These are phyloP conservation scores for Empidonax alnorum DNA, from an alignment of 2,113 vertebrate species.

Conservation along the genomic window DNA sequence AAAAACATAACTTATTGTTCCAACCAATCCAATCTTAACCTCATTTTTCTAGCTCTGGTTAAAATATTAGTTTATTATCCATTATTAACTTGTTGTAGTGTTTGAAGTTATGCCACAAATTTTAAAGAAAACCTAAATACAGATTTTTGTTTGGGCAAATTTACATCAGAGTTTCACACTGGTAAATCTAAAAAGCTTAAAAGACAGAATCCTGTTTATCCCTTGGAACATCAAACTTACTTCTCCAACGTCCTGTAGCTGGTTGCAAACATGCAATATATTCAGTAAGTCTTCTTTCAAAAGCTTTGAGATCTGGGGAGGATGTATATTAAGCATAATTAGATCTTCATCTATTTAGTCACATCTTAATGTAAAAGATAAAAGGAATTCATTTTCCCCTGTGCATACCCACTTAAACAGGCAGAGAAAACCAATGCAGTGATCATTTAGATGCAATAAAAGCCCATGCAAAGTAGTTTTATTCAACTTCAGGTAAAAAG, in stretches of 20 bases:
- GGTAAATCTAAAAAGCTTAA: neutral
- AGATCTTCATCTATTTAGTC: neutral
- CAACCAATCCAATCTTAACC: neutral
- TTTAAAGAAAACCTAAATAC: neutral
- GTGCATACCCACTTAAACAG: neutral
- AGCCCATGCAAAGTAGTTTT: neutral
- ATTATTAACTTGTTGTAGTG: neutral
- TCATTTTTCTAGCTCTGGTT: neutral
- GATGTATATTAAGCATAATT: slow-evolving; percentile 22
- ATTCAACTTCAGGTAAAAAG: neutral
- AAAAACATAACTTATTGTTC: neutral
- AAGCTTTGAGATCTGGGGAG: slow-evolving; percentile 92
- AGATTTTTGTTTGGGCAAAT: neutral
- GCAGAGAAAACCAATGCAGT: neutral
- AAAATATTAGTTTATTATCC: neutral
- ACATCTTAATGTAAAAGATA: neutral
- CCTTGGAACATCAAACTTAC: slow-evolving; percentile 79
- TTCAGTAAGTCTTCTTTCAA: slow-evolving; percentile 97
- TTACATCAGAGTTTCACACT: neutral
- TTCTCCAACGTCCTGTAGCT: slow-evolving; percentile 98
- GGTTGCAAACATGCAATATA: slow-evolving; percentile 98
- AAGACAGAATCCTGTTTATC: neutral
- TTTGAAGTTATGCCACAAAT: neutral
- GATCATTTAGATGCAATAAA: neutral
- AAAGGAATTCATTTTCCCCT: neutral